These are phyloP conservation scores for Microtus richardsoni DNA, from an alignment of 2,113 vertebrate species.

Conservation along the genomic window DNA sequence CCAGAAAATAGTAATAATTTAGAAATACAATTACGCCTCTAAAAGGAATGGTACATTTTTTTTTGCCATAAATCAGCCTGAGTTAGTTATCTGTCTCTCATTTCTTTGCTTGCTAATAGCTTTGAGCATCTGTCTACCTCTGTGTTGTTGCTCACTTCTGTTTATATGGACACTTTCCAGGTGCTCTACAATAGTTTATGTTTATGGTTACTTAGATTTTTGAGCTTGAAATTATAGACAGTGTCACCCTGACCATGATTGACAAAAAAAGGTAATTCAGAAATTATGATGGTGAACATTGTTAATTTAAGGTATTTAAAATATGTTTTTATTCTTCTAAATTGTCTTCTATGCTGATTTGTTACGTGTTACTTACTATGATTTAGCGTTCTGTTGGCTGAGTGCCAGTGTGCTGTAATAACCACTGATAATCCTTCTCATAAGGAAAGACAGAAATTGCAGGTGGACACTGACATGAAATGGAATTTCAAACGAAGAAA, in stretches of 20 bases:
- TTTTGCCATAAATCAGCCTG: neutral
- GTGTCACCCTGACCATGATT: slow-evolving; percentile 35
- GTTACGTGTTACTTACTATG: neutral
- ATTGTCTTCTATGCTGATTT: neutral
- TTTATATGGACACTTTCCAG: neutral
- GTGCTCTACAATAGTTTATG: neutral
- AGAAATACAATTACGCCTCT: slow-evolving; percentile 4
- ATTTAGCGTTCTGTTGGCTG: neutral
- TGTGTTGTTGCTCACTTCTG: neutral
- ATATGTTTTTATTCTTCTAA: slow-evolving; percentile 3
- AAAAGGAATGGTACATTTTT: neutral
- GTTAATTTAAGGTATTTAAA: slow-evolving; percentile 18
- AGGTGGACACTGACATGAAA: neutral
- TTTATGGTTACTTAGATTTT: neutral
- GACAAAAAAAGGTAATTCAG: neutral
- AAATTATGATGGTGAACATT: slow-evolving; percentile 30
- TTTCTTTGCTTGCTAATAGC: slow-evolving; percentile 42
- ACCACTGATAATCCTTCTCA: neutral
- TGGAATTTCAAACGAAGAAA: neutral
- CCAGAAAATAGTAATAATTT: neutral
- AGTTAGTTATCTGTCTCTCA: neutral
- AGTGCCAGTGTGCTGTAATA: neutral
- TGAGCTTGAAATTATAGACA: neutral
- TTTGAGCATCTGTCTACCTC: neutral
- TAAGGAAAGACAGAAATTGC: neutral